These are phyloP conservation scores for Drosophila asahinai DNA, from an alignment of 1,140 invertebrate species.

Conservation along the genomic window DNA sequence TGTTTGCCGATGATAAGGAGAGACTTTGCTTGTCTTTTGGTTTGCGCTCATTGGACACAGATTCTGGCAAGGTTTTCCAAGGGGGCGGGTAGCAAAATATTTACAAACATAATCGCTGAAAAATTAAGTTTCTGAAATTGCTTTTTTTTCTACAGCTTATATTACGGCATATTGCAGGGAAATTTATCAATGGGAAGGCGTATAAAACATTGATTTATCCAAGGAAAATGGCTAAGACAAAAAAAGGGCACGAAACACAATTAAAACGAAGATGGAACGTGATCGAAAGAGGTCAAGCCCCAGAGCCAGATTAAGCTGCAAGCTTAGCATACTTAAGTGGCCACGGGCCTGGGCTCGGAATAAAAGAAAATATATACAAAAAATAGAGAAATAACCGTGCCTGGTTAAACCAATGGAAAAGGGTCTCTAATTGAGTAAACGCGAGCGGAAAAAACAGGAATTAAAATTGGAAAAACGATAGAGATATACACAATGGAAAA, in stretches of 20 bases:
- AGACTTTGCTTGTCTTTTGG: slow-evolving; percentile 51
- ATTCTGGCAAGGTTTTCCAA: slow-evolving; percentile 43
- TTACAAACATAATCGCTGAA: slow-evolving; percentile 85
- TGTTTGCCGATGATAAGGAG: slow-evolving; percentile 72
- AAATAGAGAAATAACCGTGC: slow-evolving; percentile 5
- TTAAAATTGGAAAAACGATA: slow-evolving; percentile 64
- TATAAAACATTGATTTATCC: slow-evolving; percentile 2
- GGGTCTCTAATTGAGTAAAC: slow-evolving; percentile 74
- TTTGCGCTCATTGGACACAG: slow-evolving; percentile 29
- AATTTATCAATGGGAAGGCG: slow-evolving; percentile 39
- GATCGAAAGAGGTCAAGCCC: slow-evolving; percentile 67
- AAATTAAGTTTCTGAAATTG: slow-evolving; percentile 85
- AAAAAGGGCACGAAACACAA: slow-evolving; percentile 30
- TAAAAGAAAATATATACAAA: slow-evolving; percentile 25
- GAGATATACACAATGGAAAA: slow-evolving; percentile 50
- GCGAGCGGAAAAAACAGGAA: slow-evolving; percentile 71
- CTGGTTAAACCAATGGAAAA: slow-evolving; percentile 56
- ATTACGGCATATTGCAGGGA: slow-evolving; percentile 67
- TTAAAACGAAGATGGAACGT: slow-evolving; percentile 53
- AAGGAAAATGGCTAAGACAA: slow-evolving; percentile 15
- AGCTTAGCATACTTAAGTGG: slow-evolving; percentile 84
- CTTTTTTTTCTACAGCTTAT: slow-evolving; percentile 58
- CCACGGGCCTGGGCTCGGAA: slow-evolving; percentile 49
- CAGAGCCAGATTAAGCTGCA: slow-evolving; percentile 69
- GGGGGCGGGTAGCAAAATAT: slow-evolving; percentile 51